Conservation (phyloP, 2,113 vertebrate genomes). For the Mus spicilegus region DNA sequence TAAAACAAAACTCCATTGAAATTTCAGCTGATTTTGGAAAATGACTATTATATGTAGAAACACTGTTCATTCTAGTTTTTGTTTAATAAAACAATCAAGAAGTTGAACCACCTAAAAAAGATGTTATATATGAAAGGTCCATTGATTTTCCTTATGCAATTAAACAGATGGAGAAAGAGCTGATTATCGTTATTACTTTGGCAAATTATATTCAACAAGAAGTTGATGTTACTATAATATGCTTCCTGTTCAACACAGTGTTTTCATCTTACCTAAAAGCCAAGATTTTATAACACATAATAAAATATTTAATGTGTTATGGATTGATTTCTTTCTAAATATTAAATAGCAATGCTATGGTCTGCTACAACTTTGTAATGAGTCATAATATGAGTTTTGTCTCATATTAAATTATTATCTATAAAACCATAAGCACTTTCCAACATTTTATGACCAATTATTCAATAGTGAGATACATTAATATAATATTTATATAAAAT, state of each 20-base stretch:
- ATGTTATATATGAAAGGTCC: slow-evolving; percentile 29
- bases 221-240: slow-evolving; percentile 37
- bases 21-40: not conserved
- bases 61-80: slow-evolving; percentile 11
- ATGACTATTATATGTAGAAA: not conserved
- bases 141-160: not conserved
- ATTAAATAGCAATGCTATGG: not conserved
- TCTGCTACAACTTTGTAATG: slow-evolving; percentile 14
- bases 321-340: slow-evolving; percentile 5
- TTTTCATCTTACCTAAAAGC: slow-evolving; percentile 35
- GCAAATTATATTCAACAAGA: not conserved
- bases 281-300: slow-evolving; percentile 48
- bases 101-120: not conserved
- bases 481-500: not conserved
- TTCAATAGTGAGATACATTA: not conserved
- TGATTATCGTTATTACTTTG: not conserved
- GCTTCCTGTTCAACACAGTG: not conserved
- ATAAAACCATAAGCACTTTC: not conserved
- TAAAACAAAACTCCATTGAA: slow-evolving; percentile 43
- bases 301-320: slow-evolving; percentile 23
- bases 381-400: not conserved
- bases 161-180: not conserved
- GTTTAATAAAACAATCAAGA: slow-evolving; percentile 61
- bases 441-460: not conserved
- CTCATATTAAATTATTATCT: not conserved